phyloP scores from a whole-genome alignment of 2,113 vertebrate genomes.

The Forbesichthys papilliferus region DNA sequence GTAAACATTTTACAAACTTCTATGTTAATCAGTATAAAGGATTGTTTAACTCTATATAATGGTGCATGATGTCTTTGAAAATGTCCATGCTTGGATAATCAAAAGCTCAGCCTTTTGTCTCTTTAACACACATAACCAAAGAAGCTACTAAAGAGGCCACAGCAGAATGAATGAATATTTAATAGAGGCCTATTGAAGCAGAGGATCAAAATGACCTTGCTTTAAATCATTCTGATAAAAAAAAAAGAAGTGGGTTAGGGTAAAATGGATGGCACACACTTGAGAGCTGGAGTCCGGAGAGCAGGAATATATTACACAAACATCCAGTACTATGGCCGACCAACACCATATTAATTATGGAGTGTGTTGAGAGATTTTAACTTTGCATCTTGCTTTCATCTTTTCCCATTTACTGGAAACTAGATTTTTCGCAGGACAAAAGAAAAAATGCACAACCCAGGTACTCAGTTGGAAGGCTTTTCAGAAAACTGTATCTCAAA shows the following conservation, averaged over 20 bases:
- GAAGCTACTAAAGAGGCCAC: slow-evolving; percentile 73
- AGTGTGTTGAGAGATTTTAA: slow-evolving; percentile 51
- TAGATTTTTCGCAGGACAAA: slow-evolving; percentile 36
- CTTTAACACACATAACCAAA: slow-evolving; percentile 70
- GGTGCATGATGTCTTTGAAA: slow-evolving; percentile 62
- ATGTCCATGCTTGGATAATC: slow-evolving; percentile 68
- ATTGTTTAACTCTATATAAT: slow-evolving; percentile 70
- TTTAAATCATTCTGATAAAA: slow-evolving; percentile 79
- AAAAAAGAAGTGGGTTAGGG: slow-evolving; percentile 64
- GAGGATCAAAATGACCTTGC: slow-evolving; percentile 82
- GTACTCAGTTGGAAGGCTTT: not conserved
- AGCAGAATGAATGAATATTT: slow-evolving; percentile 81
- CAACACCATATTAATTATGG: slow-evolving; percentile 51
- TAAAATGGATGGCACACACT: slow-evolving; percentile 69
- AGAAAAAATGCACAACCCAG: slow-evolving; percentile 13
- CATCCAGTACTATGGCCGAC: slow-evolving; percentile 53
- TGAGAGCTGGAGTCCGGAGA: slow-evolving; percentile 61
- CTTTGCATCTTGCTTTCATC: slow-evolving; percentile 61
- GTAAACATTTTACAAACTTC: slow-evolving; percentile 58
- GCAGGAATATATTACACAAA: slow-evolving; percentile 68
- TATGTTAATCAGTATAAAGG: slow-evolving; percentile 57
- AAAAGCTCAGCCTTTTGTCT: slow-evolving; percentile 78
- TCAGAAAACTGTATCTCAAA: not conserved
- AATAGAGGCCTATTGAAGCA: slow-evolving; percentile 80
- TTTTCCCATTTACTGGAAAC: slow-evolving; percentile 27